Evolutionary conservation across 2,888 invertebrate genomes (phyloP).

Genomic region (Eupithecia inturbata): DNA sequence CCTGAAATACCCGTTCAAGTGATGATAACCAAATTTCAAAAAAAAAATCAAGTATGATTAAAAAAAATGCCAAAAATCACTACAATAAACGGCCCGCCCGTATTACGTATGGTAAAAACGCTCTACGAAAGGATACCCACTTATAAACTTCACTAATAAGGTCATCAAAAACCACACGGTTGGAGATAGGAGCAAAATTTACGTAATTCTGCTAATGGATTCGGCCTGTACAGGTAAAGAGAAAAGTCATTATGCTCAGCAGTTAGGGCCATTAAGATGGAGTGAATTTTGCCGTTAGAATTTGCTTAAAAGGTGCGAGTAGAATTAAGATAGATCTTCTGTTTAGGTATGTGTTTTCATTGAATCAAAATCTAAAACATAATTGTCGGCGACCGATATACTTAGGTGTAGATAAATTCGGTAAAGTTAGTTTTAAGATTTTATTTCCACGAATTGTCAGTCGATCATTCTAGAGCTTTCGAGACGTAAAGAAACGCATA

Average conservation of each 20-base stretch:
- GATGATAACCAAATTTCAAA: no score
- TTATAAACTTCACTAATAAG: conserved; percentile 7
- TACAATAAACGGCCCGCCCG: no score
- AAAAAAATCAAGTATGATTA: no score
- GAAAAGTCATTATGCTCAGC: conserved; percentile 7
- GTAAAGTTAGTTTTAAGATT: no score
- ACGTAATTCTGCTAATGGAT: conserved; percentile 14
- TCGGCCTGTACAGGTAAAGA: conserved; percentile 10
- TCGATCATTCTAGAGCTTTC: no score
- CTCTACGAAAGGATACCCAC: neutral
- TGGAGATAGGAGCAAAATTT: conserved; percentile 8
- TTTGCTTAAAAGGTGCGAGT: conserved; percentile 1
- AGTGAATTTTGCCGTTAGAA: neutral
- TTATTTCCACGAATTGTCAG: no score
- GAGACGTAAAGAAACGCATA: no score
- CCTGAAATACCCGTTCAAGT: no score
- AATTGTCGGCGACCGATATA: no score
- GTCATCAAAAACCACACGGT: conserved; percentile 3
- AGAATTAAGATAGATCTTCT: neutral
- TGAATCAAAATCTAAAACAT: neutral
- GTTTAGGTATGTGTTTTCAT: neutral
- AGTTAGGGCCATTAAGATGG: neutral
- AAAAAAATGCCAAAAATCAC: no score
- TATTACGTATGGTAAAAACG: no score
- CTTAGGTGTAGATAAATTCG: no score